A percentile compares a stretch with the other conserved stretches of the same genome.
Conservation (phyloP, 1,140 invertebrate genomes). For the Prorops nasuta region DNA sequence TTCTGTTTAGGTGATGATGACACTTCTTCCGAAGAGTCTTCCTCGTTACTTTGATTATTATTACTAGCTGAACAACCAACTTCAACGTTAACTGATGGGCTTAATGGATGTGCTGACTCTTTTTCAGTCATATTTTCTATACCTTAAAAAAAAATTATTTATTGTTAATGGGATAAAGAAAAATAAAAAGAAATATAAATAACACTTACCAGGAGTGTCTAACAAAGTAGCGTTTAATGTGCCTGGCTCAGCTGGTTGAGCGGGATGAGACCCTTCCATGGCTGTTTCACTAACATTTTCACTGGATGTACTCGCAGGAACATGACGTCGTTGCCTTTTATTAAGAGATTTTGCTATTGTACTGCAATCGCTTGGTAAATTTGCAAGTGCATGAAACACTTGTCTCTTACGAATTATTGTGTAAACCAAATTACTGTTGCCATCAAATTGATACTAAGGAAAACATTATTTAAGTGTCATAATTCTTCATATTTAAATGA, state of each 20-base stretch:
- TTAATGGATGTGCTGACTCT: slow-evolving; percentile 79
- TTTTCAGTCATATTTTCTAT: slow-evolving; percentile 95
- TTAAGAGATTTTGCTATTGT: slow-evolving; percentile 84
- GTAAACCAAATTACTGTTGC: slow-evolving; percentile 98
- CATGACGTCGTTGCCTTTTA: slow-evolving; percentile 61
- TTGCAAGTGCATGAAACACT: slow-evolving; percentile 95
- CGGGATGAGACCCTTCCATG: slow-evolving; percentile 85
- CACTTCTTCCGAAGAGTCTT: slow-evolving; percentile 21
- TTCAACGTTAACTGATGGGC: slow-evolving; percentile 39
- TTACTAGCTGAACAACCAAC: slow-evolving; percentile 23
- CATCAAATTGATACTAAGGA: slow-evolving; percentile 93
- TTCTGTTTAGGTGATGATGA: slow-evolving; percentile 28
- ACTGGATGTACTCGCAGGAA: slow-evolving; percentile 45
- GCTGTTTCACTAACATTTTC: slow-evolving; percentile 60
- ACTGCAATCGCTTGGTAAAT: slow-evolving; percentile 88
- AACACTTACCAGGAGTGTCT: slow-evolving; percentile 72
- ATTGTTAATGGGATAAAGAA: neutral
- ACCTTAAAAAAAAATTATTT: slow-evolving; percentile 54
- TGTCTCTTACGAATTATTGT: slow-evolving; percentile 97
- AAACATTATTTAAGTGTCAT: neutral
- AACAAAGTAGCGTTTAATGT: slow-evolving; percentile 87
- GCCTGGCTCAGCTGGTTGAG: slow-evolving; percentile 84
- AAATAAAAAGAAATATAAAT: neutral
- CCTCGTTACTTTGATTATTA: slow-evolving; percentile 16
- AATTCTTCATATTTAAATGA: neutral